phyloP scores from a whole-genome alignment of 2,113 vertebrate genomes.

The Electrona antarctica region DNA sequence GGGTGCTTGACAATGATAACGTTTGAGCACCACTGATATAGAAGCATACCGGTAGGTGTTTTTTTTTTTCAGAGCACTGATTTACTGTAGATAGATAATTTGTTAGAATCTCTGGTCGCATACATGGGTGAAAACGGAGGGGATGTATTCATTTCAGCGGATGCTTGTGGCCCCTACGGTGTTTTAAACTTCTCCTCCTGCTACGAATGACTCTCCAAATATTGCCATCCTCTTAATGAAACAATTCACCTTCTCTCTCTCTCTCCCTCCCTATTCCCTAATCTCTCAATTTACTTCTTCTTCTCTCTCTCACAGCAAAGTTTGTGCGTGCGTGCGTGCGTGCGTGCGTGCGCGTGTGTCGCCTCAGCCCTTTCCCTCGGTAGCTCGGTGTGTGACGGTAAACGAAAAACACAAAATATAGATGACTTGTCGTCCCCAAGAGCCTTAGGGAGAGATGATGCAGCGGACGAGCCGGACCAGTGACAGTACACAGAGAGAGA shows the following conservation, averaged over 20 bases:
- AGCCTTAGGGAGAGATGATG: constrained; percentile 39
- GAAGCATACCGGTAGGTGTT: no score
- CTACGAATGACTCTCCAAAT: constrained; percentile 59
- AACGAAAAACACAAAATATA: constrained; percentile 32
- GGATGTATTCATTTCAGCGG: constrained; percentile 7
- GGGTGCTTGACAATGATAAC: no score
- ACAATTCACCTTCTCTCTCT: constrained; percentile 53
- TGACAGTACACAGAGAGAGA: neutral
- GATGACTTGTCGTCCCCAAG: constrained; percentile 26
- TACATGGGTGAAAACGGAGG: neutral
- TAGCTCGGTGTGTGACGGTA: constrained; percentile 32
- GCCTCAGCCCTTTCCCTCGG: constrained; percentile 33
- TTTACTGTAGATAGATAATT: no score
- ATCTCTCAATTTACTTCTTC: neutral
- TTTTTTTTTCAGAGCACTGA: no score
- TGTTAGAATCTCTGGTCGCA: no score
- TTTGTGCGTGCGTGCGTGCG: constrained; percentile 1
- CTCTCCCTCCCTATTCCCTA: constrained; percentile 33
- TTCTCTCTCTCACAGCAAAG: constrained; percentile 47
- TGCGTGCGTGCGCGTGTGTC: constrained; percentile 2
- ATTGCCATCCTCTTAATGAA: constrained; percentile 57
- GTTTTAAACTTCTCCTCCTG: constrained; percentile 60
- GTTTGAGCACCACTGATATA: no score
- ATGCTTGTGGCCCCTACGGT: constrained; percentile 54
- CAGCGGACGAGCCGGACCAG: neutral